Percentiles rank a stretch among this genome's conserved stretches.
Conservation (phyloP, 2,888 invertebrate genomes). For the Chelonus formosanus region DNA sequence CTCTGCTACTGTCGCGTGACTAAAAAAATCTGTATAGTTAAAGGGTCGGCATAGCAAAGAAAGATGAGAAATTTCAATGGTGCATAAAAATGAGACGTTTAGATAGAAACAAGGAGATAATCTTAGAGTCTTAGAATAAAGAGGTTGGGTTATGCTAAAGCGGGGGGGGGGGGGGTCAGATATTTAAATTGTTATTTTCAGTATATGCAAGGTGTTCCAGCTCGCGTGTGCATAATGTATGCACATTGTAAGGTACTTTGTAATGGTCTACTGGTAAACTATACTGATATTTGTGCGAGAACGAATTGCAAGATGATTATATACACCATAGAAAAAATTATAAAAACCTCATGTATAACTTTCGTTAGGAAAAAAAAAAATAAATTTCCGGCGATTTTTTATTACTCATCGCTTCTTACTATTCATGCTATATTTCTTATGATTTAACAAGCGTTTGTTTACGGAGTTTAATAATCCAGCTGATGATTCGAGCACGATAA, state of each 20-base stretch:
- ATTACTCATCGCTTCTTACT: conserved; percentile 1
- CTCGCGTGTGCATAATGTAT: conserved; percentile 62
- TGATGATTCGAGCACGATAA: conserved; percentile 50
- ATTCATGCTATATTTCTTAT: conserved; percentile 21
- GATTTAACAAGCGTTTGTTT: conserved; percentile 44
- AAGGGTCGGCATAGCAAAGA: conserved; percentile 15
- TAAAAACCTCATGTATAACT: conserved; percentile 21
- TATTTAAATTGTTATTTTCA: conserved; percentile 64
- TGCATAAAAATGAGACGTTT: conserved; percentile 63
- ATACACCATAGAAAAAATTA: conserved; percentile 20
- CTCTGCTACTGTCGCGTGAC: conserved; percentile 6
- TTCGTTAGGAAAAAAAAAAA: conserved; percentile 19
- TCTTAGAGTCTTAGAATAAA: conserved; percentile 34
- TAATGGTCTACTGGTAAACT: conserved; percentile 30
- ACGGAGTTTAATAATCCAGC: conserved; percentile 54
- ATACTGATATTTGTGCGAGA: conserved; percentile 14
- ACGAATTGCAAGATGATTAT: conserved; percentile 18
- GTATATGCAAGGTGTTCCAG: conserved; percentile 44
- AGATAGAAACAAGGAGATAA: conserved; percentile 62
- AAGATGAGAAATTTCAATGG: conserved; percentile 57
- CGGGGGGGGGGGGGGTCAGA: conserved; percentile 43
- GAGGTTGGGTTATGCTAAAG: conserved; percentile 44
- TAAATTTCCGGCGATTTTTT: conserved; percentile 16
- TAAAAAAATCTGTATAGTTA: not conserved
- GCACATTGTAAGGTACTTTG: conserved; percentile 57